phyloP scores from a whole-genome alignment of 2,888 invertebrate genomes.

The Neelides folsomi region DNA sequence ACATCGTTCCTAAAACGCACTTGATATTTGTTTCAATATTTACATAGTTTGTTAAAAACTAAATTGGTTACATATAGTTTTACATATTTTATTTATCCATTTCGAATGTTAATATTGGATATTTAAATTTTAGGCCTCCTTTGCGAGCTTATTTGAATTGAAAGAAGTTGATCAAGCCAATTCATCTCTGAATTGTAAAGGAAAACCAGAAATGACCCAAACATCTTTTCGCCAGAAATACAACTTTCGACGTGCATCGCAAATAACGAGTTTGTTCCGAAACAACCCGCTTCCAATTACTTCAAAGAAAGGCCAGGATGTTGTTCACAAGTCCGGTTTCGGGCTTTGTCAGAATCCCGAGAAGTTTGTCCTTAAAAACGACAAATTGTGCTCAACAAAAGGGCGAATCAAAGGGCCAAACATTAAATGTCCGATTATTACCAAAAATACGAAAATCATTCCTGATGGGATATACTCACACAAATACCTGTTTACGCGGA shows the following conservation, averaged over 20 bases:
- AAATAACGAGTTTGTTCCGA: conserved; percentile 5
- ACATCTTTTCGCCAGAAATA: no score
- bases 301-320: conserved; percentile 7
- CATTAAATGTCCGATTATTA: conserved; percentile 7
- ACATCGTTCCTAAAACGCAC: no score
- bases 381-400: conserved; percentile 5
- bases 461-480: conserved; percentile 14
- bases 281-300: conserved; percentile 16
- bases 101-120: no score
- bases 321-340: conserved; percentile 8
- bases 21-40: no score
- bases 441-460: conserved; percentile 6
- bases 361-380: conserved; percentile 1
- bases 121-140: no score
- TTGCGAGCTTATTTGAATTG: no score
- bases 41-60: no score
- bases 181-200: no score
- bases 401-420: neutral
- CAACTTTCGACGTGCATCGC: conserved; percentile 5
- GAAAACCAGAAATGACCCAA: no score
- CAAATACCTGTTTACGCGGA: conserved; percentile 8
- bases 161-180: no score
- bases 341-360: conserved; percentile 8
- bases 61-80: no score
- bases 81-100: no score